These are phyloP conservation scores for Andrena flavipes DNA, from an alignment of 2,888 invertebrate genomes.

Conservation along the genomic window DNA sequence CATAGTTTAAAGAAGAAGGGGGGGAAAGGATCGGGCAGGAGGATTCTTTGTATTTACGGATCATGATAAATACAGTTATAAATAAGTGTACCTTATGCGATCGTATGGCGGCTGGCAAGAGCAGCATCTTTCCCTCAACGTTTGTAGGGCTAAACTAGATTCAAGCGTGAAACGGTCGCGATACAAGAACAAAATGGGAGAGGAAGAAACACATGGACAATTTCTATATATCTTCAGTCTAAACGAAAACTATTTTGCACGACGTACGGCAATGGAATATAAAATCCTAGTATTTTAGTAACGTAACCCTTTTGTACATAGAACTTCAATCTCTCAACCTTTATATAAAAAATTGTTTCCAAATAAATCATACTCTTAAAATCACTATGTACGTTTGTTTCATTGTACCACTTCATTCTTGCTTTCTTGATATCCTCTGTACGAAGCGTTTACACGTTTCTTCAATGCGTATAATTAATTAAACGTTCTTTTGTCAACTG, in stretches of 20 bases:
- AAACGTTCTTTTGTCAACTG: slow-evolving; percentile 34
- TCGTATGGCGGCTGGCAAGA: slow-evolving; percentile 16
- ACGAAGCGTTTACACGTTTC: neutral
- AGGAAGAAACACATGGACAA: slow-evolving; percentile 38
- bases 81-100: slow-evolving; percentile 60
- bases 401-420: neutral
- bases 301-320: slow-evolving; percentile 76
- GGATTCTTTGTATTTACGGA: slow-evolving; percentile 37
- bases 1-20: neutral
- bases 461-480: neutral
- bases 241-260: slow-evolving; percentile 64
- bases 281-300: slow-evolving; percentile 77
- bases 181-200: slow-evolving; percentile 20
- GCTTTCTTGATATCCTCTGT: neutral
- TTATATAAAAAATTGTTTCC: slow-evolving; percentile 76
- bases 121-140: slow-evolving; percentile 12
- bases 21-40: neutral
- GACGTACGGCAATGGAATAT: slow-evolving; percentile 66
- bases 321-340: slow-evolving; percentile 74
- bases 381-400: slow-evolving; percentile 36
- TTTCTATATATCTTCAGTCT: slow-evolving; percentile 56
- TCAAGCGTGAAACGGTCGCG: slow-evolving; percentile 59
- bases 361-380: slow-evolving; percentile 76
- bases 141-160: slow-evolving; percentile 65
- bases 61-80: slow-evolving; percentile 30